Evolutionary conservation across 2,888 invertebrate species (phyloP).

Genomic region (Empis livida): DNA sequence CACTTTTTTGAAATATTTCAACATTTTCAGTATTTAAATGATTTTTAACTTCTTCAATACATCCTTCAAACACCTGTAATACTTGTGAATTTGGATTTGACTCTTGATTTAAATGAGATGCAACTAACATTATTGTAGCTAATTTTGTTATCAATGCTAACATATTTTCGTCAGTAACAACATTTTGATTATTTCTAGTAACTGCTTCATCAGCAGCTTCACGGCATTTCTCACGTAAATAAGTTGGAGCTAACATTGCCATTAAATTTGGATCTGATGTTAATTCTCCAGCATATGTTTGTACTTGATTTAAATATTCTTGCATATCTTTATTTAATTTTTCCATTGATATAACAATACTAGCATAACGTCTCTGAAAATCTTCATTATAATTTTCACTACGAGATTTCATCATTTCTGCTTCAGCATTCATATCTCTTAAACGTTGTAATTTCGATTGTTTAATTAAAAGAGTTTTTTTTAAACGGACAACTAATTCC

Average conservation of each 20-base stretch:
- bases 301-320: slow-evolving; percentile 72
- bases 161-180: slow-evolving; percentile 46
- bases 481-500: slow-evolving; percentile 74
- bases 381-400: slow-evolving; percentile 46
- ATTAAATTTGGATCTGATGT: slow-evolving; percentile 76
- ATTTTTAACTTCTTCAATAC: slow-evolving; percentile 77
- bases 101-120: slow-evolving; percentile 36
- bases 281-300: slow-evolving; percentile 70
- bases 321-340: slow-evolving; percentile 81
- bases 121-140: slow-evolving; percentile 62
- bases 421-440: slow-evolving; percentile 79
- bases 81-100: slow-evolving; percentile 84
- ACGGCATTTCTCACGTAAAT: slow-evolving; percentile 72
- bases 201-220: slow-evolving; percentile 76
- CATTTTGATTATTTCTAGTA: slow-evolving; percentile 51
- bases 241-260: slow-evolving; percentile 79
- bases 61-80: slow-evolving; percentile 77
- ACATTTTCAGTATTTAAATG: slow-evolving; percentile 64
- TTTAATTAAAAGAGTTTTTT: slow-evolving; percentile 74
- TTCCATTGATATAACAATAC: slow-evolving; percentile 76
- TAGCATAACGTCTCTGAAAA: slow-evolving; percentile 84
- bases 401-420: slow-evolving; percentile 57
- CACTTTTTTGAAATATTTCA: slow-evolving; percentile 68
- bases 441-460: slow-evolving; percentile 65
- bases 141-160: slow-evolving; percentile 73